Percentiles rank a stretch among this genome's conserved stretches.
phyloP scores from a whole-genome alignment of 2,113 vertebrate species.

The Bungarus multicinctus region DNA sequence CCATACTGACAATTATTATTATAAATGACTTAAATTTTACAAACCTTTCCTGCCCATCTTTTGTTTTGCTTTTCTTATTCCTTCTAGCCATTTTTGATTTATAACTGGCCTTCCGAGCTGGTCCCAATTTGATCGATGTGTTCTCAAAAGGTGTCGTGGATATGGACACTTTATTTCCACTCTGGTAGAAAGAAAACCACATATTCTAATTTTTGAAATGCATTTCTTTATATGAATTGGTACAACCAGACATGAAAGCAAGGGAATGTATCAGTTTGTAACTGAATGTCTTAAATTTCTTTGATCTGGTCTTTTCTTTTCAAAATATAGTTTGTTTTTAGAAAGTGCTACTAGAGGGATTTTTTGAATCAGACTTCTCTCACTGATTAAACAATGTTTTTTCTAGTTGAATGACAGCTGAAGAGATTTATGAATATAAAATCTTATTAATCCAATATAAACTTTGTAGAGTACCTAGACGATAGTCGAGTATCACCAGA shows the following conservation, averaged over 20 bases:
- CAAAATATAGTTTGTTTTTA: conserved; percentile 48
- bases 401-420: conserved; percentile 54
- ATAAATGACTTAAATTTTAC: conserved; percentile 26
- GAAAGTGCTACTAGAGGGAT: conserved; percentile 41
- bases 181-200: conserved; percentile 69
- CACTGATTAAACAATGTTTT: conserved; percentile 41
- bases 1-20: background rate
- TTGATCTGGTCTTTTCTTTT: conserved; percentile 54
- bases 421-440: conserved; percentile 42
- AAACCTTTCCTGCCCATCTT: conserved; percentile 93
- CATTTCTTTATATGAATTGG: background rate
- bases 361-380: conserved; percentile 23
- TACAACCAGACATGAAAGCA: conserved; percentile 26
- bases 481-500: background rate
- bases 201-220: background rate
- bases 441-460: conserved; percentile 43
- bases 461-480: conserved; percentile 18
- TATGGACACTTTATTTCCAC: conserved; percentile 93
- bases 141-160: conserved; percentile 94
- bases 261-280: conserved; percentile 29
- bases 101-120: conserved; percentile 85
- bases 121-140: conserved; percentile 95
- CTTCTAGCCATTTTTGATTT: conserved; percentile 96
- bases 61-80: conserved; percentile 87
- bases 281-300: conserved; percentile 49